Conservation (phyloP, 1,140 invertebrate genomes). For the Drosophila arizonae region DNA sequence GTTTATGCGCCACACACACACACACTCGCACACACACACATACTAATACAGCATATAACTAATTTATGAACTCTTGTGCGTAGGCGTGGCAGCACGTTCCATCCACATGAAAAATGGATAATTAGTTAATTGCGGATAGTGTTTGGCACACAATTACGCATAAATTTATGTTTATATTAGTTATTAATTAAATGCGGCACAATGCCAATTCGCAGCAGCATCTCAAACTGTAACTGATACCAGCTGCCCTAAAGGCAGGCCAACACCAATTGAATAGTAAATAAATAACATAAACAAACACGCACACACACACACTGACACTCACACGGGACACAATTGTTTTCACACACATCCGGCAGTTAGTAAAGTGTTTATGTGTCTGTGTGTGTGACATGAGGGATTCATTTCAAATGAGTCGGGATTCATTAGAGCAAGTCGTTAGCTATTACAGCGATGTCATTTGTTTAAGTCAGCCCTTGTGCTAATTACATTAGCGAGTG, state of each 20-base stretch:
- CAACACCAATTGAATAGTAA: conserved; percentile 1
- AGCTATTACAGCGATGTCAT: not conserved
- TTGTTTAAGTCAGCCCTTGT: not conserved
- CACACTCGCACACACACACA: conserved; percentile 12
- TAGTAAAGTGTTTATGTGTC: not conserved
- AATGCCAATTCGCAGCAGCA: conserved; percentile 40
- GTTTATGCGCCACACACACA: conserved; percentile 48
- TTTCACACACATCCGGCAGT: conserved; percentile 2
- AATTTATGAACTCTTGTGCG: conserved; percentile 59
- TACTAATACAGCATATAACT: conserved; percentile 35
- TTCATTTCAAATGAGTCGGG: not conserved
- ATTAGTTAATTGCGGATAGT: conserved; percentile 76
- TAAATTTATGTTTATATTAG: conserved; percentile 69
- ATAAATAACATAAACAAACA: not conserved
- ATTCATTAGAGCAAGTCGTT: not conserved
- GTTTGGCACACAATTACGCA: conserved; percentile 43
- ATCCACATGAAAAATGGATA: conserved; percentile 75
- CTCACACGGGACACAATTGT: not conserved
- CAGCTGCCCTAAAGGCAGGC: not conserved
- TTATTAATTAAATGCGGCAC: conserved; percentile 73
- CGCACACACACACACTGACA: no score
- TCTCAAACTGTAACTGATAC: conserved; percentile 23
- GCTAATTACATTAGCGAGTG: no score
- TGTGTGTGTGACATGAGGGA: not conserved
- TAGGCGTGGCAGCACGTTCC: conserved; percentile 50